Conservation (phyloP, 2,797 vertebrate species). For the Muscicapa comitata region DNA sequence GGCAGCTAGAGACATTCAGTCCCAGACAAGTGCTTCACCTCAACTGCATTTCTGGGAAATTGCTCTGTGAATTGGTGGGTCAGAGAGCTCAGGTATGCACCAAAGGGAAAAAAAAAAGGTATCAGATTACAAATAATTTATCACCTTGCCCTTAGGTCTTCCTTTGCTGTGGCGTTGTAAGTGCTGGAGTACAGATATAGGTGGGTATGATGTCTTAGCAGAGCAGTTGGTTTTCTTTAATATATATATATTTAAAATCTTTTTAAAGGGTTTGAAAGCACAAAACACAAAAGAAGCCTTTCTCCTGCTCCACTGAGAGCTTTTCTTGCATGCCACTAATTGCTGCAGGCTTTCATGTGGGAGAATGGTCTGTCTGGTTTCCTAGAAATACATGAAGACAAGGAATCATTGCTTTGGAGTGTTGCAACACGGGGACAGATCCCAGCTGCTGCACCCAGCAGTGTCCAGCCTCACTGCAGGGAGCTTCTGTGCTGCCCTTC, state of each 20-base stretch:
- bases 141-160: not conserved
- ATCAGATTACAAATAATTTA: not conserved
- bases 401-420: not conserved
- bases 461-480: not conserved
- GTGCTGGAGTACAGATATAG: not conserved
- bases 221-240: not conserved
- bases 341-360: not conserved
- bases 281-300: not conserved
- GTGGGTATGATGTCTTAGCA: not conserved
- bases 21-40: not conserved
- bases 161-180: not conserved
- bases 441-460: not conserved
- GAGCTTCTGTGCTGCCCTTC: not conserved
- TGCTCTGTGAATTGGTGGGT: not conserved
- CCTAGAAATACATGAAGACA: not conserved
- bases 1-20: not conserved
- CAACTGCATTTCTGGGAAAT: not conserved
- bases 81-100: not conserved
- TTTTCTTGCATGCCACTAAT: not conserved
- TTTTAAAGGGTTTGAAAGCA: not conserved
- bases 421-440: rapidly evolving
- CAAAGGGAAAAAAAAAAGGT: not conserved
- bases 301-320: not conserved
- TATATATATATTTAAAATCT: too few species aligned
- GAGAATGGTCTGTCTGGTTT: not conserved